Conservation (phyloP, 1,140 invertebrate species). For the Trichonephila clavipes region DNA sequence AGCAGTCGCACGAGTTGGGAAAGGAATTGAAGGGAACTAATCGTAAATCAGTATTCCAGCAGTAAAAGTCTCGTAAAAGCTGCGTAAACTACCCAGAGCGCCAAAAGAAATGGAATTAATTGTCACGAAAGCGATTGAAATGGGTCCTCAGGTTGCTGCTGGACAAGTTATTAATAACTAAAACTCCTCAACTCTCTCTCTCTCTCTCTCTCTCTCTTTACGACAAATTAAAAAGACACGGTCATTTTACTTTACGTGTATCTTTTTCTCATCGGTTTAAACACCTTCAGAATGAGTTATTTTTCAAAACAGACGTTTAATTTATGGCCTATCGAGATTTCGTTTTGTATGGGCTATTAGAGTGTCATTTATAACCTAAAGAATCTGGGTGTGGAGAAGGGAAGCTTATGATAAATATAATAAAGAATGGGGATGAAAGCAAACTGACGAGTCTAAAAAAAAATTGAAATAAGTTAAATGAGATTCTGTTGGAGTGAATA, state of each 20-base stretch:
- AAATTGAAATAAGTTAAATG: not conserved
- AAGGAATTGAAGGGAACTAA: slow-evolving; percentile 24
- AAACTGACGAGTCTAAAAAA: not conserved
- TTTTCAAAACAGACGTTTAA: slow-evolving; percentile 7
- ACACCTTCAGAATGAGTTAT: not conserved
- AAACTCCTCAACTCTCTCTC: no score
- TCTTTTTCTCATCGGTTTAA: not conserved
- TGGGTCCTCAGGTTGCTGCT: not conserved
- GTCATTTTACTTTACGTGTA: slow-evolving; percentile 31
- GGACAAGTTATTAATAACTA: slow-evolving; percentile 37
- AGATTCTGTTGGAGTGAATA: not conserved
- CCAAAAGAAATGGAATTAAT: slow-evolving; percentile 10
- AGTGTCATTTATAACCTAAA: not conserved
- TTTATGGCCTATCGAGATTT: not conserved
- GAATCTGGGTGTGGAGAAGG: not conserved
- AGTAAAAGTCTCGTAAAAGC: slow-evolving; percentile 59
- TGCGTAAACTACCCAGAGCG: not conserved
- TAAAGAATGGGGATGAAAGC: not conserved
- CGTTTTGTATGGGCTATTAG: not conserved
- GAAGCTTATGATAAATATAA: not conserved
- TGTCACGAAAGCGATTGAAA: not conserved
- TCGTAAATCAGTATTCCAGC: slow-evolving; percentile 53
- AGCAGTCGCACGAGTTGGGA: not conserved
- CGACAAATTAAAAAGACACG: slow-evolving; percentile 16
- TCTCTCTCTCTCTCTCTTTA: not conserved